These are phyloP conservation scores for Brotula barbata DNA, from an alignment of 2,797 vertebrate species.

Conservation along the genomic window DNA sequence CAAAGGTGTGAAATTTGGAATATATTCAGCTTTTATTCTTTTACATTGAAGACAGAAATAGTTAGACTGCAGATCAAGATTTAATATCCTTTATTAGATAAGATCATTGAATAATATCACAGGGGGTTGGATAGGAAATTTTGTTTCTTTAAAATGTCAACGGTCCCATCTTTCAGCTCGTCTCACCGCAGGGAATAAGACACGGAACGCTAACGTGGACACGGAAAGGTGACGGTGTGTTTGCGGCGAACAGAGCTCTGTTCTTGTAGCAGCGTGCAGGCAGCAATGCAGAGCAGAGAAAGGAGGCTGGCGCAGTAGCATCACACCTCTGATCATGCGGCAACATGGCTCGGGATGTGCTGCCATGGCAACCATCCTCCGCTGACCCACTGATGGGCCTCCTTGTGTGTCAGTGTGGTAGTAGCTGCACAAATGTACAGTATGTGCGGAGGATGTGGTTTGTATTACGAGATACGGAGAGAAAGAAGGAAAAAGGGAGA, in stretches of 20 bases:
- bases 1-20: too few relatives aligned
- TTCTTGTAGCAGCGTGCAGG: constrained; percentile 29
- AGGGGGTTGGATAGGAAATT: too few relatives aligned
- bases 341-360: constrained; percentile 77
- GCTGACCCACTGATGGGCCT: constrained; percentile 74
- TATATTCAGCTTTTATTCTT: too few relatives aligned
- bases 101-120: too few relatives aligned
- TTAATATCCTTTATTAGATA: too few relatives aligned
- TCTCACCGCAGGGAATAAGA: too few relatives aligned
- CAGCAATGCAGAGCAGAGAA: constrained; percentile 52
- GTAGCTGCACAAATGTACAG: constrained; percentile 44
- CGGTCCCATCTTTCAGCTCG: too few relatives aligned
- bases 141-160: too few relatives aligned
- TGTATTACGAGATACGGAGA: constrained; percentile 11
- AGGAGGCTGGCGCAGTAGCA: constrained; percentile 67
- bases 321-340: constrained; percentile 76
- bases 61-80: too few relatives aligned
- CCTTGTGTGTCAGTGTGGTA: constrained; percentile 73
- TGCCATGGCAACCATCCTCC: constrained; percentile 82
- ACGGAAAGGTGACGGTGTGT: neutral
- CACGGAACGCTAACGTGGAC: too few relatives aligned
- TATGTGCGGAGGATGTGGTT: constrained; percentile 8
- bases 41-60: too few relatives aligned
- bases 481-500: neutral
- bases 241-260: constrained; percentile 13